Percentiles rank a stretch among this genome's conserved stretches.
These are phyloP conservation scores for Gymnorhina tibicen DNA, from an alignment of 2,113 vertebrate species.

Conservation along the genomic window DNA sequence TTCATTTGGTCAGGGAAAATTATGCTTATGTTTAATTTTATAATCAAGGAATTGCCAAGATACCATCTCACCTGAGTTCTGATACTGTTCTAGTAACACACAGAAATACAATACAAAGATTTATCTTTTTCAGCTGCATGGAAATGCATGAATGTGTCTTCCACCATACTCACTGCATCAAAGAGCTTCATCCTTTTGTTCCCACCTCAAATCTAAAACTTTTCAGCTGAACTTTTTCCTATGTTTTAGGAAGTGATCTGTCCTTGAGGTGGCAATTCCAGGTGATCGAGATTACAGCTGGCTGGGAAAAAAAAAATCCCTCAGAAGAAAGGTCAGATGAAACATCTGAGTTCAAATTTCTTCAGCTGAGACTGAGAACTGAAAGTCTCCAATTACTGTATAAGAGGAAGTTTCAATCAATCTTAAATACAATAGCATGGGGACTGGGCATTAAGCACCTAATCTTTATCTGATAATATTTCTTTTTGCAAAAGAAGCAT, in stretches of 20 bases:
- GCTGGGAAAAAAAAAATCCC: rapidly evolving
- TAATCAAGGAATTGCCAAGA: neutral
- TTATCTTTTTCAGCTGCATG: neutral
- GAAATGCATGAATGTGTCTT: neutral
- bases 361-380: neutral
- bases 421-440: neutral
- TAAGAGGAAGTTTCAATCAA: neutral
- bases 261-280: neutral
- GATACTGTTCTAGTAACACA: neutral
- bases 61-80: neutral
- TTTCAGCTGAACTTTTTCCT: neutral
- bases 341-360: neutral
- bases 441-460: neutral
- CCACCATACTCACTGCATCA: neutral
- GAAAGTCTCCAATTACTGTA: neutral
- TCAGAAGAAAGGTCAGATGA: neutral
- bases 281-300: neutral
- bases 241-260: neutral
- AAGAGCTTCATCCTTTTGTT: neutral
- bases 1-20: neutral
- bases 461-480: neutral
- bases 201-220: neutral
- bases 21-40: neutral
- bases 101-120: neutral
- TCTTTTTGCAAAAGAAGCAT: neutral